A percentile compares a stretch with the other conserved stretches of the same genome.
These are phyloP conservation scores for Ophioninae sp. DNA, from an alignment of 2,888 invertebrate genomes.

Conservation along the genomic window DNA sequence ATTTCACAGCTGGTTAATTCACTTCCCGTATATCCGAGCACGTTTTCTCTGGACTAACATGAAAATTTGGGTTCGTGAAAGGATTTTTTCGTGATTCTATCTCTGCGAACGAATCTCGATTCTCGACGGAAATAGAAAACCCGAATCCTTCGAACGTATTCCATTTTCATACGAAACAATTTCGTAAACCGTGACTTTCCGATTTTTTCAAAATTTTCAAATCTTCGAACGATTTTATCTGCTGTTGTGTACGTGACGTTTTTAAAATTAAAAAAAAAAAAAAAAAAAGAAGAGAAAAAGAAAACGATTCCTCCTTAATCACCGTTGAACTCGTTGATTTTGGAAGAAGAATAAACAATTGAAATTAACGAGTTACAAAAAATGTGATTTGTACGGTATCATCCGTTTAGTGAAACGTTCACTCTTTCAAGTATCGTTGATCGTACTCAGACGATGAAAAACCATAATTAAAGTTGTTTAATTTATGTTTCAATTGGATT, in stretches of 20 bases:
- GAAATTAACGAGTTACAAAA: not conserved
- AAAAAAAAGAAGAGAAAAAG: no score
- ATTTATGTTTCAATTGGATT: constrained; percentile 45
- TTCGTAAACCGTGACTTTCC: not conserved
- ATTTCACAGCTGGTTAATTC: constrained; percentile 49
- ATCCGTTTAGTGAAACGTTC: not conserved
- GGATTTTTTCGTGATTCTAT: not conserved
- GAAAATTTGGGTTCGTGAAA: constrained; percentile 1
- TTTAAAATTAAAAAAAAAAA: no score
- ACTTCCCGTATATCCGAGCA: constrained; percentile 35
- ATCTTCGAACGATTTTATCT: not conserved
- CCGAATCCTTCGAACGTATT: not conserved
- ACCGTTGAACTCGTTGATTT: not conserved
- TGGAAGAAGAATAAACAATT: not conserved
- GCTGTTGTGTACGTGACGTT: not conserved
- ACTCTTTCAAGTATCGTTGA: not conserved
- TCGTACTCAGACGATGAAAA: not conserved
- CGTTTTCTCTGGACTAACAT: constrained; percentile 26
- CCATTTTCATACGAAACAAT: no score
- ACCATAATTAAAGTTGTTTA: not conserved
- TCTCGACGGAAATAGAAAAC: not conserved
- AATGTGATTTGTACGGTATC: not conserved
- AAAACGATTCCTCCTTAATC: not conserved
- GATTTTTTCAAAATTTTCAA: not conserved
- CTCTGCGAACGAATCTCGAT: not conserved